Conservation (phyloP, 2,797 vertebrate species). For the Pangasius mekongensis region DNA sequence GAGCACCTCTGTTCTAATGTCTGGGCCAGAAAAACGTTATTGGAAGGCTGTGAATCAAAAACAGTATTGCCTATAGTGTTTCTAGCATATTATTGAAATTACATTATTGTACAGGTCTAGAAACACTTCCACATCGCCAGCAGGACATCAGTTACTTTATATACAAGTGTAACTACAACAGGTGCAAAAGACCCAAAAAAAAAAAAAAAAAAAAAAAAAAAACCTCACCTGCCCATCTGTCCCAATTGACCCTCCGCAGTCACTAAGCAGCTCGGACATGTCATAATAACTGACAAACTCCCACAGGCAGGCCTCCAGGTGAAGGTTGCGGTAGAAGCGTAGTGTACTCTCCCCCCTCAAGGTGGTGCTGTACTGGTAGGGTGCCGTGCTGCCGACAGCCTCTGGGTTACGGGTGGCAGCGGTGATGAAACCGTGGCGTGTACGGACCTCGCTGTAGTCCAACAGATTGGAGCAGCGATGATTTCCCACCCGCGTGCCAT, state of each 20-base stretch:
- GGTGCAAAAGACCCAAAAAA: neutral
- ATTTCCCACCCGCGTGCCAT: slow-evolving; percentile 81
- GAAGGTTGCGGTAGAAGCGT: slow-evolving; percentile 81
- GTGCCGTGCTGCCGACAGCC: slow-evolving; percentile 74
- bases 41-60: neutral
- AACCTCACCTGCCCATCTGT: slow-evolving; percentile 61
- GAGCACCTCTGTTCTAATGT: neutral
- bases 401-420: slow-evolving; percentile 70
- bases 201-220: neutral
- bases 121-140: neutral
- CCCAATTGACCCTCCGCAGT: slow-evolving; percentile 83
- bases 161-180: neutral
- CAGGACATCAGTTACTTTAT: neutral
- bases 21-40: neutral
- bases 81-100: neutral
- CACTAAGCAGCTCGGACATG: slow-evolving; percentile 83
- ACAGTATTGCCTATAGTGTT: neutral
- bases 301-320: slow-evolving; percentile 84
- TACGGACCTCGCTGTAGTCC: slow-evolving; percentile 80
- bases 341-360: slow-evolving; percentile 76
- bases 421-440: slow-evolving; percentile 82
- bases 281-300: slow-evolving; percentile 84
- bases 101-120: neutral
- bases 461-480: slow-evolving; percentile 85
- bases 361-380: slow-evolving; percentile 77